phyloP scores from a whole-genome alignment of 2,888 invertebrate genomes.

The Volucella inanis region DNA sequence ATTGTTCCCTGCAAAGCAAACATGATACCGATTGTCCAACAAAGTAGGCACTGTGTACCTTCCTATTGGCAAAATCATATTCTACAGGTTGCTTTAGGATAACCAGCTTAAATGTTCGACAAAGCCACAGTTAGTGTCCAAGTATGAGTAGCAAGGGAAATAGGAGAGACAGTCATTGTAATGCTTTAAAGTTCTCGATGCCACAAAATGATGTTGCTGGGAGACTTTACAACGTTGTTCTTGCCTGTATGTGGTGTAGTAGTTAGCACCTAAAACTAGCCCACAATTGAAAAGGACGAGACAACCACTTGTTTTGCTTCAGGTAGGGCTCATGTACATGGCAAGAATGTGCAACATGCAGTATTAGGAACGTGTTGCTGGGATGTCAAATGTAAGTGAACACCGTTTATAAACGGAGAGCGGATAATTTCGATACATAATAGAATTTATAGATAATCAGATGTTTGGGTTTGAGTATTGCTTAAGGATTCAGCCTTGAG shows the following conservation, averaged over 20 bases:
- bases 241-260: constrained; percentile 32
- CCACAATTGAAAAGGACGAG: constrained; percentile 38
- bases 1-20: background rate
- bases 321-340: constrained; percentile 34
- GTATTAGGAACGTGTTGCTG: constrained; percentile 31
- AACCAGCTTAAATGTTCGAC: constrained; percentile 18
- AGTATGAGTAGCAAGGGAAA: background rate
- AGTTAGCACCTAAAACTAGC: constrained; percentile 43
- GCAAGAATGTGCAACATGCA: constrained; percentile 32
- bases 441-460: too few species aligned
- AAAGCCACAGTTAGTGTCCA: constrained; percentile 5
- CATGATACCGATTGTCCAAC: constrained; percentile 11
- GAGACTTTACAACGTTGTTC: constrained; percentile 33
- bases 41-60: background rate
- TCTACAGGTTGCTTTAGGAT: constrained; percentile 33
- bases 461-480: too few species aligned
- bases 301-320: constrained; percentile 30
- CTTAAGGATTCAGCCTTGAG: too few species aligned
- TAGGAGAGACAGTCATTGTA: constrained; percentile 5
- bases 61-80: background rate
- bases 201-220: constrained; percentile 46
- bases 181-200: constrained; percentile 14
- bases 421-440: background rate
- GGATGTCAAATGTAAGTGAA: constrained; percentile 32
- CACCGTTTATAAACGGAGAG: constrained; percentile 28